Evolutionary conservation across 1,140 invertebrate species (phyloP).

Genomic region (Drosophila ercepeae): DNA sequence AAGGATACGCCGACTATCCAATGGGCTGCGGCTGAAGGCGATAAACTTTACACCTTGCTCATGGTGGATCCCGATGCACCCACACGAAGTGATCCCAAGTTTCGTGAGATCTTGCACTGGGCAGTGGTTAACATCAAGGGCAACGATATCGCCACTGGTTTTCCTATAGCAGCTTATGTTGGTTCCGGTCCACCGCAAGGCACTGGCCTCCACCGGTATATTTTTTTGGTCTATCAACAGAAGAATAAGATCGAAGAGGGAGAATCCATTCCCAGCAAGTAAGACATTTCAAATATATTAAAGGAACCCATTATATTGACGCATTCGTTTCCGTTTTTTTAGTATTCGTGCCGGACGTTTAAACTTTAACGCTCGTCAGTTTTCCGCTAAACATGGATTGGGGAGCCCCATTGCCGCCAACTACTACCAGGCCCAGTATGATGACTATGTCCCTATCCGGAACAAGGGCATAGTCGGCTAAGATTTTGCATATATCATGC

Average conservation of each 20-base stretch:
- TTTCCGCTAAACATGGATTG: slow-evolving; percentile 92
- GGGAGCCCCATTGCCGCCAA: slow-evolving; percentile 93
- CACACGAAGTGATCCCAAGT: slow-evolving; percentile 90
- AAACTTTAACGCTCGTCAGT: slow-evolving; percentile 91
- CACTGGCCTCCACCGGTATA: slow-evolving; percentile 95
- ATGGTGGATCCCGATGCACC: slow-evolving; percentile 97
- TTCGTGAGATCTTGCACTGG: slow-evolving; percentile 96
- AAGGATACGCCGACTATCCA: slow-evolving; percentile 87
- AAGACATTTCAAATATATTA: not conserved
- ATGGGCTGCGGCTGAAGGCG: slow-evolving; percentile 86
- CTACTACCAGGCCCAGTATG: slow-evolving; percentile 94
- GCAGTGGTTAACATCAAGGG: slow-evolving; percentile 95
- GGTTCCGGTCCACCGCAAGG: slow-evolving; percentile 93
- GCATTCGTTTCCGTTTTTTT: not conserved
- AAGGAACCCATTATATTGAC: not conserved
- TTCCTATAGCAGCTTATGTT: slow-evolving; percentile 91
- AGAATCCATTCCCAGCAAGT: slow-evolving; percentile 55
- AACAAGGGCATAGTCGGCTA: slow-evolving; percentile 50
- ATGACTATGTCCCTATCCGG: slow-evolving; percentile 93
- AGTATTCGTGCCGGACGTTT: slow-evolving; percentile 88
- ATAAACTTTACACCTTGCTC: slow-evolving; percentile 89
- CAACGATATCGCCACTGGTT: slow-evolving; percentile 88
- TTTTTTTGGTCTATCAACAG: slow-evolving; percentile 95
- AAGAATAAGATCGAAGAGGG: slow-evolving; percentile 33
- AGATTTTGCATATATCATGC: slow-evolving; percentile 23